Evolutionary conservation across 1,140 invertebrate genomes (phyloP).

Genomic region (Brachionus rubens): DNA sequence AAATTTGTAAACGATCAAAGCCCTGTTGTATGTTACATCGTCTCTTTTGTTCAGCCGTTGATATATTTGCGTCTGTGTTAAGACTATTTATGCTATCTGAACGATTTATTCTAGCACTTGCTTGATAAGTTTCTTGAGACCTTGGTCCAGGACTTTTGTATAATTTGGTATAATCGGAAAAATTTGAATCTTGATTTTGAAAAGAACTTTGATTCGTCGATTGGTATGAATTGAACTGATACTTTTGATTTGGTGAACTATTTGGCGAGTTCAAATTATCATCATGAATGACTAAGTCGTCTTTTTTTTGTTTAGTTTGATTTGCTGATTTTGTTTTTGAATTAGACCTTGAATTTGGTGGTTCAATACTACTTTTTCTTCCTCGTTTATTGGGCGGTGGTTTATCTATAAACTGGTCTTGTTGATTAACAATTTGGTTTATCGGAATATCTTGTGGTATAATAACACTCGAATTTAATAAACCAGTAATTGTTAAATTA

Average conservation of each 20-base stretch:
- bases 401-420: slow-evolving; percentile 4
- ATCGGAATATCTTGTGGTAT: neutral
- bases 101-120: neutral
- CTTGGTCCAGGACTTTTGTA: neutral
- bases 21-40: slow-evolving; percentile 95
- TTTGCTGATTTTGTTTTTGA: neutral
- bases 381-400: slow-evolving; percentile 27
- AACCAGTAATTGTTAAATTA: neutral
- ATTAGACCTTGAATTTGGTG: neutral
- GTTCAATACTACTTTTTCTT: neutral
- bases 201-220: neutral
- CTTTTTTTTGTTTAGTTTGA: neutral
- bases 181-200: neutral
- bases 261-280: neutral
- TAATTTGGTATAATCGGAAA: neutral
- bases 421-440: neutral
- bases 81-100: slow-evolving; percentile 38
- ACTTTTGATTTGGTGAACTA: neutral
- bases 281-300: neutral
- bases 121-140: neutral
- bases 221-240: neutral
- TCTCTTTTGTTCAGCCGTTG: slow-evolving; percentile 88
- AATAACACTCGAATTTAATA: neutral
- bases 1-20: slow-evolving; percentile 84
- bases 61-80: slow-evolving; percentile 1